Evolutionary conservation across 1,140 invertebrate species (phyloP).

Genomic region (Brachionus calyciflorus): DNA sequence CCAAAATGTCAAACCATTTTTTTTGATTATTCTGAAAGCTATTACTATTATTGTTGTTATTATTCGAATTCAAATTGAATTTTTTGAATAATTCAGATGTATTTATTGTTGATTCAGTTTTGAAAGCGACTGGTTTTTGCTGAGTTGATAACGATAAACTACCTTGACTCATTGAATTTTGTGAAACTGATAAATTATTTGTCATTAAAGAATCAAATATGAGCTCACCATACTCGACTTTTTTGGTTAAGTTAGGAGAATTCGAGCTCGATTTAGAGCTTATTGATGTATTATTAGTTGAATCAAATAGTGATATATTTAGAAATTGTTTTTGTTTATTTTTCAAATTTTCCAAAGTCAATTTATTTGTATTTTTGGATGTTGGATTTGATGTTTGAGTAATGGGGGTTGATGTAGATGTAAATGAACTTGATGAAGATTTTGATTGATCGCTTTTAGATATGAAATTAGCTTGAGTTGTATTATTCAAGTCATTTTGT

Average conservation of each 20-base stretch:
- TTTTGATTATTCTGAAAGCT: background rate
- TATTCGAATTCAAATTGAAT: conserved; percentile 19
- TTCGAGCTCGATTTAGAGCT: background rate
- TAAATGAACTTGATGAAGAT: conserved; percentile 5
- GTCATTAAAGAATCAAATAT: conserved; percentile 32
- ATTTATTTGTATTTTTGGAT: background rate
- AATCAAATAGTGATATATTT: conserved; percentile 24
- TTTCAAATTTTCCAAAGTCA: background rate
- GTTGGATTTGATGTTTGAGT: conserved; percentile 29
- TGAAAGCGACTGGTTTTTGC: conserved; percentile 31
- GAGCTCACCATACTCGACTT: conserved; percentile 34
- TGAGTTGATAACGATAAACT: background rate
- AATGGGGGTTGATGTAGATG: conserved; percentile 31
- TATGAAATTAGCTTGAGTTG: background rate
- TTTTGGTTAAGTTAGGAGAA: background rate
- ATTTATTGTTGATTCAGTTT: background rate
- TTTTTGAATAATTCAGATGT: background rate
- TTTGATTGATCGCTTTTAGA: background rate
- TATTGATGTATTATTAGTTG: background rate
- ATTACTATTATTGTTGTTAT: conserved; percentile 23
- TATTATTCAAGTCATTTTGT: background rate
- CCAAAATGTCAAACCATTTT: conserved; percentile 41
- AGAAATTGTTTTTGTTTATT: conserved; percentile 17
- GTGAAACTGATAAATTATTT: conserved; percentile 19
- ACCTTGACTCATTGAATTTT: background rate